Conservation (phyloP, 37 sponge, comb jelly and placozoan genomes). For the Geodia barretti region DNA sequence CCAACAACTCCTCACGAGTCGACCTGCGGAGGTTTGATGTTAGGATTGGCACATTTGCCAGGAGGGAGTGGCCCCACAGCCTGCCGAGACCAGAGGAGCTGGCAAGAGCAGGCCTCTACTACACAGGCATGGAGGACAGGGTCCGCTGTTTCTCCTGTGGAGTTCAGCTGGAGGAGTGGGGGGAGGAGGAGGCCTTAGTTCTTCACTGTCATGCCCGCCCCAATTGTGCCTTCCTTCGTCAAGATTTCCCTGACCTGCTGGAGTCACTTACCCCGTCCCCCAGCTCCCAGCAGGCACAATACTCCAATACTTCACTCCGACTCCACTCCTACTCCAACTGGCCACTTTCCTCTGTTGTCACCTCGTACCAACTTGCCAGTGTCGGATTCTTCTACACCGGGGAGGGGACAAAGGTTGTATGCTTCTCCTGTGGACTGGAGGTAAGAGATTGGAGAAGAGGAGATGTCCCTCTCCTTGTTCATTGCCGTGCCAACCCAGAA, state of each 20-base stretch:
- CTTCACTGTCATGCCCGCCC: conserved; percentile 1
- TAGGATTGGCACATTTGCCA: not conserved
- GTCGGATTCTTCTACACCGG: conserved; percentile 65
- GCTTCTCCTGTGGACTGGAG: conserved; percentile 42
- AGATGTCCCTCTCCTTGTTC: conserved; percentile 34
- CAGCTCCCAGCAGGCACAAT: not conserved
- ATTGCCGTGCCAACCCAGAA: conserved; percentile 7
- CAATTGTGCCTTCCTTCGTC: conserved; percentile 2
- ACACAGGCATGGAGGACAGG: conserved; percentile 31
- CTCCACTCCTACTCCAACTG: conserved; percentile 9
- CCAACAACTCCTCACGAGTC: not conserved
- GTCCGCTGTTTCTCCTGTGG: conserved; percentile 42
- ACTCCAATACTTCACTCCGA: conserved; percentile 6
- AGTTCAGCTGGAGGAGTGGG: conserved; percentile 23
- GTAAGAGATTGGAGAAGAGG: conserved; percentile 39
- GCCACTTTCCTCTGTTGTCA: not conserved
- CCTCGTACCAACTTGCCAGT: conserved; percentile 22
- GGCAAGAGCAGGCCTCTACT: conserved; percentile 36
- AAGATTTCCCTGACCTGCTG: not conserved
- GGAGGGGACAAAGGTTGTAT: not conserved
- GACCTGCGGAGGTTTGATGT: not conserved
- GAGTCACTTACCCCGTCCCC: not conserved
- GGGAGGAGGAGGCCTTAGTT: conserved; percentile 7
- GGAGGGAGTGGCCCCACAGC: not conserved
- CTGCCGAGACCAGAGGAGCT: conserved; percentile 2